Percentiles rank a stretch among this genome's conserved stretches.
Conservation (phyloP, 37 sponge, comb jelly and placozoan species). For the Bolinopsis microptera region DNA sequence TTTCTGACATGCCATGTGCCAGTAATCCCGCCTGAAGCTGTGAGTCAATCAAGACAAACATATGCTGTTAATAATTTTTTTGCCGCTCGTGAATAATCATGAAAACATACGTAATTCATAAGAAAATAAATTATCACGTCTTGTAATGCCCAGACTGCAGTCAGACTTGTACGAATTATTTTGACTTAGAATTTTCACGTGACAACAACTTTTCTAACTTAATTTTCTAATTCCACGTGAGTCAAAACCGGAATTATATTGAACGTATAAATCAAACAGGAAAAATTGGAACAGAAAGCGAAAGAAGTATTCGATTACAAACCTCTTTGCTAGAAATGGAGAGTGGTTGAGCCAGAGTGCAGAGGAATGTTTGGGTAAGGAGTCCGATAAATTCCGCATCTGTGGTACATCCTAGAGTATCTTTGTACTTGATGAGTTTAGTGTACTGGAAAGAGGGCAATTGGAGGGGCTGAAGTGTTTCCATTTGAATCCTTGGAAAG, state of each 20-base stretch:
- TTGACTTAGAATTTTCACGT: neutral
- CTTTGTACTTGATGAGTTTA: slow-evolving; percentile 51
- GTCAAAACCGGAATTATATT: no score
- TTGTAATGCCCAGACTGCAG: neutral
- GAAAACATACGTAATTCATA: neutral
- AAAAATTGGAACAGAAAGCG: no score
- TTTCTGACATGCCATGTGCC: no score
- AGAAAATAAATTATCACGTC: neutral
- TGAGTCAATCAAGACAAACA: neutral
- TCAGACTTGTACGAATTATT: neutral
- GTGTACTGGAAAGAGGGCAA: slow-evolving; percentile 12
- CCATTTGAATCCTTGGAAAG: no score
- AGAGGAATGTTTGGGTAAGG: slow-evolving; percentile 47
- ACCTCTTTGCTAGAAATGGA: slow-evolving; percentile 53
- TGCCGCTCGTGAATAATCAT: neutral
- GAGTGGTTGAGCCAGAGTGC: slow-evolving; percentile 53
- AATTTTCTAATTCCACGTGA: no score
- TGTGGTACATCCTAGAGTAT: slow-evolving; percentile 18
- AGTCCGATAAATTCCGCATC: slow-evolving; percentile 47
- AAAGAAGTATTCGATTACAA: no score
- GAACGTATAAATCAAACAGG: no score
- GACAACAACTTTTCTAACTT: neutral
- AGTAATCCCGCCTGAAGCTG: neutral
- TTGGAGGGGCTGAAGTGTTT: neutral
- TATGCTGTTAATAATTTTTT: neutral